These are phyloP conservation scores for Trematocara macrostoma DNA, from an alignment of 2,113 vertebrate species.

Conservation along the genomic window DNA sequence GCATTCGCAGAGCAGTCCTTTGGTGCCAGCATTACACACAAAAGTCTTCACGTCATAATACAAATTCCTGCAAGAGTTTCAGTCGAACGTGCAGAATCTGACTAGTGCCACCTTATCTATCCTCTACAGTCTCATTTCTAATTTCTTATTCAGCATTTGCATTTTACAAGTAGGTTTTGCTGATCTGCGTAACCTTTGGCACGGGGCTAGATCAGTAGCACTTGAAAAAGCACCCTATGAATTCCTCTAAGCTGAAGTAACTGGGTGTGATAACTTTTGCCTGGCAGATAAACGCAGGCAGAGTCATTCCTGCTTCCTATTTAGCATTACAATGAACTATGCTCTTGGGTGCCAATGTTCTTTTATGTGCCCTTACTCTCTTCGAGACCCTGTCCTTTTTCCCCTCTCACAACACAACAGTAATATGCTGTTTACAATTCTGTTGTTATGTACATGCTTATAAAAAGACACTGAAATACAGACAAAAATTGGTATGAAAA, in stretches of 20 bases:
- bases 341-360: slow-evolving; percentile 39
- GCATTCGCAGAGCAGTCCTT: slow-evolving; percentile 1
- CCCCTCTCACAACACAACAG: not conserved
- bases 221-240: slow-evolving; percentile 13
- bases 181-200: slow-evolving; percentile 46
- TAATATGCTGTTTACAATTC: slow-evolving; percentile 10
- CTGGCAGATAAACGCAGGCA: slow-evolving; percentile 50
- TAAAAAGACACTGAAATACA: not conserved
- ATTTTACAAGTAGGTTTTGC: slow-evolving; percentile 39
- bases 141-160: slow-evolving; percentile 40
- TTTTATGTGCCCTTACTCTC: slow-evolving; percentile 39
- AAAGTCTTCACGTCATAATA: not conserved
- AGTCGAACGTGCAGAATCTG: not conserved
- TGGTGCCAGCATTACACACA: not conserved
- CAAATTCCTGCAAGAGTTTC: slow-evolving; percentile 1
- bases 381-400: not conserved
- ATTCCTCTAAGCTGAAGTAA: slow-evolving; percentile 49
- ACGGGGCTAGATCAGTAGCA: slow-evolving; percentile 19
- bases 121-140: not conserved
- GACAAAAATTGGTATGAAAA: not conserved
- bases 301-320: slow-evolving; percentile 30
- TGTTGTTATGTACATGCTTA: not conserved
- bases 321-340: slow-evolving; percentile 52
- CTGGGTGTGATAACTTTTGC: slow-evolving; percentile 47
- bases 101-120: slow-evolving; percentile 21